Percentiles rank a stretch among this genome's conserved stretches.
Conservation (phyloP, 2,113 vertebrate genomes). For the Sphyrna mokarran region DNA sequence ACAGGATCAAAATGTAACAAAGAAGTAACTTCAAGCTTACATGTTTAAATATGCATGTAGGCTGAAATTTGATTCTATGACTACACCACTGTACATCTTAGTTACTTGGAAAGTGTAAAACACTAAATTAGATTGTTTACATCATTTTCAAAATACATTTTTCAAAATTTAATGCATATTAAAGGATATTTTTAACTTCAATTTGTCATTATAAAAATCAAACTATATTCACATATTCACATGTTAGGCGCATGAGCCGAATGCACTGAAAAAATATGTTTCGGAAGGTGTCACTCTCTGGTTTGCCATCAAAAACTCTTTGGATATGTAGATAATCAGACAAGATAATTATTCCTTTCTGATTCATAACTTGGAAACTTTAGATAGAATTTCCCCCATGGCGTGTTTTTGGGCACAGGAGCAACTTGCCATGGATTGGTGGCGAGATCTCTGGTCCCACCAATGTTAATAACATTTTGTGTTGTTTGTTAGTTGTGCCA, state of each 20-base stretch:
- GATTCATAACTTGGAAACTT: not conserved
- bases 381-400: too few species aligned
- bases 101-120: not conserved
- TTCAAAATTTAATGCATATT: not conserved
- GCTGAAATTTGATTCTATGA: conserved; percentile 1
- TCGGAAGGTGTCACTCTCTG: not conserved
- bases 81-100: not conserved
- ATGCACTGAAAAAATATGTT: not conserved
- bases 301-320: not conserved
- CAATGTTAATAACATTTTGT: too few species aligned
- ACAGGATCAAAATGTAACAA: not conserved
- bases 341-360: not conserved
- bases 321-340: not conserved
- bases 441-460: too few species aligned
- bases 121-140: conserved; percentile 13
- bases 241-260: not conserved
- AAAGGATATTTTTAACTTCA: conserved; percentile 21
- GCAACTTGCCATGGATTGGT: too few species aligned
- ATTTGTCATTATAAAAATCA: not conserved
- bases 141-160: conserved; percentile 4
- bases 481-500: too few species aligned
- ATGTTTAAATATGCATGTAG: not conserved
- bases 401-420: too few species aligned
- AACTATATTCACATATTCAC: conserved; percentile 9
- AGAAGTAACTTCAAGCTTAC: not conserved